Evolutionary conservation across 2,888 invertebrate species (phyloP).

Genomic region (Melanostoma mellinum): DNA sequence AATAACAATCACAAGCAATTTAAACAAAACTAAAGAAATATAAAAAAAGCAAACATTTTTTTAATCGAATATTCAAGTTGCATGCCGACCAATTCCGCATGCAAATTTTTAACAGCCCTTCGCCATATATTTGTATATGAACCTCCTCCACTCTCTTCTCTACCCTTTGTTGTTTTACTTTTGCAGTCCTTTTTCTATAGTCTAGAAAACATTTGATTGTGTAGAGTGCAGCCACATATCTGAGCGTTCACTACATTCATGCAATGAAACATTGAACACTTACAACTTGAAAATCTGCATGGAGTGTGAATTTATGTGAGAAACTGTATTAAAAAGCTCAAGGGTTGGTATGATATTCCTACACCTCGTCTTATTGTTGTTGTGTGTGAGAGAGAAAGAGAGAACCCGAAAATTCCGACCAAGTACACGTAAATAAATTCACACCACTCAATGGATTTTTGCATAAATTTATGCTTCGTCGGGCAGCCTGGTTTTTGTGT

Average conservation of each 20-base stretch:
- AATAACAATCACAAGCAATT: conserved; percentile 39
- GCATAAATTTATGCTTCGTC: conserved; percentile 57
- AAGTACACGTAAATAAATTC: conserved; percentile 58
- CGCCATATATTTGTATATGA: conserved; percentile 1
- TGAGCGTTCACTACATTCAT: no score
- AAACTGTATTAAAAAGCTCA: conserved; percentile 75
- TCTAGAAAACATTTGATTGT: no score
- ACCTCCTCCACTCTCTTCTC: no score
- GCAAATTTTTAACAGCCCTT: conserved; percentile 62
- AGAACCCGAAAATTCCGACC: conserved; percentile 45
- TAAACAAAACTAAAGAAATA: conserved; percentile 42
- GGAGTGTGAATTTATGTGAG: conserved; percentile 82
- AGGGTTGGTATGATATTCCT: conserved; percentile 48
- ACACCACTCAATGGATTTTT: conserved; percentile 65
- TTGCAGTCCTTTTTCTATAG: no score
- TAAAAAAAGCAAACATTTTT: conserved; percentile 39
- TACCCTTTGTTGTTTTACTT: no score
- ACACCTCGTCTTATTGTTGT: neutral
- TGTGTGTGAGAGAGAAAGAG: conserved; percentile 41
- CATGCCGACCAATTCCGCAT: conserved; percentile 65
- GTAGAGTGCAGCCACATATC: no score
- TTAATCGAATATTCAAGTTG: conserved; percentile 70
- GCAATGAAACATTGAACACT: conserved; percentile 56
- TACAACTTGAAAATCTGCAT: conserved; percentile 74
- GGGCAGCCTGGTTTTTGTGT: conserved; percentile 37